A percentile compares a stretch with the other conserved stretches of the same genome.
These are phyloP conservation scores for Deroplatys truncata DNA, from an alignment of 2,888 invertebrate genomes.

Conservation along the genomic window DNA sequence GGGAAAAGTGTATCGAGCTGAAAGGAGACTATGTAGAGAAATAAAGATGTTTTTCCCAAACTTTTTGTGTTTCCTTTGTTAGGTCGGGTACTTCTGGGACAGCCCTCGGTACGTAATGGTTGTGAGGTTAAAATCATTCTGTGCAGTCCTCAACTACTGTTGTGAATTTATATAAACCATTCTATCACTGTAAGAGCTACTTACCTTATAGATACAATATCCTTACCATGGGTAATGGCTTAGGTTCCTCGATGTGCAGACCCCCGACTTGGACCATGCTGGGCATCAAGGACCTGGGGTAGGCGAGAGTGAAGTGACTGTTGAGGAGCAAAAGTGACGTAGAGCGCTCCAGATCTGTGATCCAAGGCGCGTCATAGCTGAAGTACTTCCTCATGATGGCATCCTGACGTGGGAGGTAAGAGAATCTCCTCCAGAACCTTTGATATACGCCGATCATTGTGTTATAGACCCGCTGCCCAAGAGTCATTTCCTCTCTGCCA, in stretches of 20 bases:
- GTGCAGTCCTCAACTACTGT: no score
- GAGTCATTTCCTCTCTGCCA: slow-evolving; percentile 45
- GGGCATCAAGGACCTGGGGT: slow-evolving; percentile 35
- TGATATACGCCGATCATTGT: slow-evolving; percentile 36
- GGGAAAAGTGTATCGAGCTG: no score
- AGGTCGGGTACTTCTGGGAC: no score
- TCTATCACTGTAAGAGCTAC: no score
- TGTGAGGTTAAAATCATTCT: no score
- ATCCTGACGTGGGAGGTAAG: slow-evolving; percentile 12
- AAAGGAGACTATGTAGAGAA: no score
- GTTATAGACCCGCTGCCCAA: slow-evolving; percentile 47
- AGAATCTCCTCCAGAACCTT: background rate
- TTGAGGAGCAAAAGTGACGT: slow-evolving; percentile 35
- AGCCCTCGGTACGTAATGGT: no score
- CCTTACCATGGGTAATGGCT: slow-evolving; percentile 26
- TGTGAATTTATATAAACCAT: no score
- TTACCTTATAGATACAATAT: background rate
- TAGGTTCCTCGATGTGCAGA: slow-evolving; percentile 36
- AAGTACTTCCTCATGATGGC: slow-evolving; percentile 18
- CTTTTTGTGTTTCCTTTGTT: no score
- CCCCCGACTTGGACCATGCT: slow-evolving; percentile 38
- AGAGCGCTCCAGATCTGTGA: slow-evolving; percentile 30
- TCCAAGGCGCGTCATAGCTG: slow-evolving; percentile 17
- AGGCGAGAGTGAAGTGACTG: slow-evolving; percentile 35
- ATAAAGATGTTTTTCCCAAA: no score